Evolutionary conservation across 2,888 invertebrate genomes (phyloP).

Genomic region (Cotesia congregata): DNA sequence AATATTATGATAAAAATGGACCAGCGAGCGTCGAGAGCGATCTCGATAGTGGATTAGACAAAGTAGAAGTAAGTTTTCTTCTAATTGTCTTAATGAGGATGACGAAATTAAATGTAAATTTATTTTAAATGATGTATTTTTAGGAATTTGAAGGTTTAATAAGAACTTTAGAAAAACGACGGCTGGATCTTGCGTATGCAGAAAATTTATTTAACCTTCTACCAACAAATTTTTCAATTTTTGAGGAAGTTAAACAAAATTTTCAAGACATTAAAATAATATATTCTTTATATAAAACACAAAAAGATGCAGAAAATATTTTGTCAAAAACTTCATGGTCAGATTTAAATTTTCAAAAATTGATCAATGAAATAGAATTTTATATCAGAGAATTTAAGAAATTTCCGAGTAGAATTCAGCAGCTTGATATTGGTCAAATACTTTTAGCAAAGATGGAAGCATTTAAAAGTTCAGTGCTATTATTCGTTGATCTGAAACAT

Average conservation of each 20-base stretch:
- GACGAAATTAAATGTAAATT: too few relatives aligned
- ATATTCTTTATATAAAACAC: conserved; percentile 84
- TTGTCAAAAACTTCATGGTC: conserved; percentile 93
- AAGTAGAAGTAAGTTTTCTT: conserved; percentile 76
- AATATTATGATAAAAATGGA: conserved; percentile 81
- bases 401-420: conserved; percentile 77
- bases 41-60: conserved; percentile 79
- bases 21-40: conserved; percentile 86
- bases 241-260: conserved; percentile 76
- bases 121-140: conserved; percentile 47
- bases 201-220: conserved; percentile 91
- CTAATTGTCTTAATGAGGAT: too few relatives aligned
- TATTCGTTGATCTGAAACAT: conserved; percentile 92
- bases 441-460: conserved; percentile 89
- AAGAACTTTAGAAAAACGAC: conserved; percentile 77
- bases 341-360: conserved; percentile 85
- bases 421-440: conserved; percentile 75
- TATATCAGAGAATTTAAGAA: conserved; percentile 85
- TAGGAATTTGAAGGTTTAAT: conserved; percentile 78
- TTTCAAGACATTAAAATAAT: conserved; percentile 79
- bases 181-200: conserved; percentile 78
- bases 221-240: conserved; percentile 85
- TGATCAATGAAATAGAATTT: conserved; percentile 88
- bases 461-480: conserved; percentile 87
- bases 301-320: conserved; percentile 81